Conservation (phyloP, 2,797 vertebrate species). For the Rallus crepitans region DNA sequence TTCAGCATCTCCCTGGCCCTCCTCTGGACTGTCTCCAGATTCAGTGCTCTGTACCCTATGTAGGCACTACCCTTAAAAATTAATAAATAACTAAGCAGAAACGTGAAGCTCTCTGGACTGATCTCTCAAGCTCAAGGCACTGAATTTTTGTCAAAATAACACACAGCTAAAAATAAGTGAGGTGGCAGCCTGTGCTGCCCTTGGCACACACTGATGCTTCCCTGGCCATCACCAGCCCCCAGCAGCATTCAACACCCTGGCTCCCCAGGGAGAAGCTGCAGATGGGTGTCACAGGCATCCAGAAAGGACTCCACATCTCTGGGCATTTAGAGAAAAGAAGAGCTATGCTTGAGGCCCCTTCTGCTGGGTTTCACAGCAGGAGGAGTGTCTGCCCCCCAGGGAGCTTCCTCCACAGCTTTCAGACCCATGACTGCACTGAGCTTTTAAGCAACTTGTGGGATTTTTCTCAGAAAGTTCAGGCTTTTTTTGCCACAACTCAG, state of each 20-base stretch:
- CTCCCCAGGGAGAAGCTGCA: background rate
- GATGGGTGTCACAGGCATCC: background rate
- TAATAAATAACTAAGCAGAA: no score
- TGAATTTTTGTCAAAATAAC: background rate
- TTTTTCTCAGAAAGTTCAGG: background rate
- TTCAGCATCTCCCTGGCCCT: no score
- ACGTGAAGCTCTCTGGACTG: background rate
- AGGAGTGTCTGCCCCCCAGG: rapidly evolving
- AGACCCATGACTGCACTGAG: background rate
- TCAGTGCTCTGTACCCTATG: background rate
- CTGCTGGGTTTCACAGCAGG: background rate
- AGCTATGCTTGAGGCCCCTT: background rate
- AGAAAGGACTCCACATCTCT: background rate
- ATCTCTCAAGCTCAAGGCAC: background rate
- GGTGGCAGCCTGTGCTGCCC: background rate
- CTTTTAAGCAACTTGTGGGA: background rate
- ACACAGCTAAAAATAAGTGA: background rate
- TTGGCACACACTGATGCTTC: background rate
- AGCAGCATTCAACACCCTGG: background rate
- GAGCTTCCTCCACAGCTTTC: background rate
- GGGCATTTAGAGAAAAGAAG: background rate
- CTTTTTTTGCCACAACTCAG: background rate
- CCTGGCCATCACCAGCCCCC: background rate
- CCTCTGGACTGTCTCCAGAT: no score
- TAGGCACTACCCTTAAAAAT: background rate